Base-by-base conservation (phyloP, 2,888 invertebrate species). In the Diogma glabrata region DNA sequence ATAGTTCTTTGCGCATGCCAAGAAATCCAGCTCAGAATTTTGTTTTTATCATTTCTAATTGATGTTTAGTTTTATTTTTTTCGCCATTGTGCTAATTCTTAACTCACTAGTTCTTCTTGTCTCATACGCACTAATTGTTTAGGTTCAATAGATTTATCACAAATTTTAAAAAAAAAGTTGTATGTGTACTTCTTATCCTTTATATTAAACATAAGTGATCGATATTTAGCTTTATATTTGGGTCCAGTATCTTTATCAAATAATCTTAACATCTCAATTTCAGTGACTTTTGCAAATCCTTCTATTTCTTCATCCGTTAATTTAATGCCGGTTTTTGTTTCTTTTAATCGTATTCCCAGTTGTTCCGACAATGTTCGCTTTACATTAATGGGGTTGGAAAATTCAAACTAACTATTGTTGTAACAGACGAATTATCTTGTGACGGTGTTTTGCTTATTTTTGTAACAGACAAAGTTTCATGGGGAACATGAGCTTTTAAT, bases 41-140 rank as follows among this genome's bases (percentile, higher is more conserved):
- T n/a, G n/a, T n/a, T 62, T 90, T 88, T 6, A 91, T 91, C 74
- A 90, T 83, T 62, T 90, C 90, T 55, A 91, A 68, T 61, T 89
- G 87, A 73, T 93, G 88, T 66, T 93, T 91, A 4, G 84, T 82
- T 69, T 94, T 93, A 58, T 88, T 82, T 82, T 64, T 94, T 89
- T 51, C 95, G 76, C 95, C 95, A 96, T 64, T 89, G 82, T 0
- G 94, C 90, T 58, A 96, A 71, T 68, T 95, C 95, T 65, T 91
- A 88, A 60, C 91, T 92, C 0, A 95, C 95, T 67, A 96, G 73
- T 64, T 94, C 92, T 60, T 94, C 93, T 0, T 92, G 83, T 4
- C 90, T 85, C 70, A 96, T 77, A 48, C 87, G 76, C 3, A 91
- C 94, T 61, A 96, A 72, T 61, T 89, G 86, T 60, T 84, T 81